Conservation (phyloP, 2,888 invertebrate species). For the Callimorpha dominula region DNA sequence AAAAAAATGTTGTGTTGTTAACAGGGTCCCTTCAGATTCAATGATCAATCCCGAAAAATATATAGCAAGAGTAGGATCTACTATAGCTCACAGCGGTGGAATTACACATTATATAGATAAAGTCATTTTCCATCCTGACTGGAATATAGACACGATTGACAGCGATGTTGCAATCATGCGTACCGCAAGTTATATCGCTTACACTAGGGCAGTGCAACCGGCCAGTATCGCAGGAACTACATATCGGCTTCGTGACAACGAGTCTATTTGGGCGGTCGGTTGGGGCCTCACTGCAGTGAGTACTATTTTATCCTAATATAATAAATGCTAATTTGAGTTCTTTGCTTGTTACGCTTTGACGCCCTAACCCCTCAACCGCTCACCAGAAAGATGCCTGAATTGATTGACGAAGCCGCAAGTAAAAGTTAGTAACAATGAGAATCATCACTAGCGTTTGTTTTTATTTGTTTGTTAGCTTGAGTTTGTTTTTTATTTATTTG, state of each 20-base stretch:
- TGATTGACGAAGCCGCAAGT: no score
- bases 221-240: conserved; percentile 56
- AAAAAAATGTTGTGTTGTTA: no score
- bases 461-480: no score
- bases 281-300: conserved; percentile 71
- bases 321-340: no score
- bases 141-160: conserved; percentile 50
- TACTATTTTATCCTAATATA: conserved; percentile 3
- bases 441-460: no score
- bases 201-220: conserved; percentile 41
- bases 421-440: no score
- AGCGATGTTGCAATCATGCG: conserved; percentile 67
- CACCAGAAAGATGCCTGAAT: no score
- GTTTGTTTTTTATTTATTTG: no score
- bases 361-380: no score
- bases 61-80: neutral
- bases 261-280: conserved; percentile 66
- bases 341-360: no score
- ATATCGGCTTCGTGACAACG: conserved; percentile 58
- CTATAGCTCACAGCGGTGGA: neutral
- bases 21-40: no score
- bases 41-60: neutral
- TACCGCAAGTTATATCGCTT: conserved; percentile 42
- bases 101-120: neutral
- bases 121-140: conserved; percentile 60